phyloP scores from a whole-genome alignment of 2,888 invertebrate genomes.

The Apotomis turbidana region DNA sequence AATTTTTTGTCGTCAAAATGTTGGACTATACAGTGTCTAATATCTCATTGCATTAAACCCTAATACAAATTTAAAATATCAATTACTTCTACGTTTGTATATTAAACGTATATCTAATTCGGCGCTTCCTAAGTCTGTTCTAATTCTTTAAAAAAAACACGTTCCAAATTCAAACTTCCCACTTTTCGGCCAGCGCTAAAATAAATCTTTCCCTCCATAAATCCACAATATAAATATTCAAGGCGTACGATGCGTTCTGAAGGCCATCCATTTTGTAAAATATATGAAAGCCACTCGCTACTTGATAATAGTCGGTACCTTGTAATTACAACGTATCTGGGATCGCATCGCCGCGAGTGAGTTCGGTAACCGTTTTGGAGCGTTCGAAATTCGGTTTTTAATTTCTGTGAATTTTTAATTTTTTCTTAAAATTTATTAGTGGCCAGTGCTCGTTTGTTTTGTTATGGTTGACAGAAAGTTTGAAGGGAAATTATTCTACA shows the following conservation, averaged over 20 bases:
- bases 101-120: too few species aligned
- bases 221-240: constrained; percentile 81
- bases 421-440: constrained; percentile 19
- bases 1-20: too few species aligned
- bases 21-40: too few species aligned
- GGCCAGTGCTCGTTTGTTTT: background rate
- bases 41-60: too few species aligned
- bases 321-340: constrained; percentile 71
- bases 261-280: constrained; percentile 79
- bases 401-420: constrained; percentile 30
- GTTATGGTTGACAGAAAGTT: constrained; percentile 14
- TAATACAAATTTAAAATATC: too few species aligned
- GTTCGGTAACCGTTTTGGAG: constrained; percentile 45
- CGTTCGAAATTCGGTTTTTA: constrained; percentile 46
- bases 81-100: too few species aligned
- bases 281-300: constrained; percentile 80
- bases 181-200: constrained; percentile 23
- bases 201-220: constrained; percentile 60
- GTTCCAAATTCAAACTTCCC: constrained; percentile 22
- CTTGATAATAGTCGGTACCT: constrained; percentile 80
- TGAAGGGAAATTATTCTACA: too few species aligned
- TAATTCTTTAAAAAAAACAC: constrained; percentile 2
- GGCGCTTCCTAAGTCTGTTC: background rate
- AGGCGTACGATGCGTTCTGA: constrained; percentile 63
- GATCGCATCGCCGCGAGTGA: constrained; percentile 40